Percentiles rank a stretch among this genome's conserved stretches.
Evolutionary conservation across 2,888 invertebrate genomes (phyloP).

Genomic region (Amiota minor): DNA sequence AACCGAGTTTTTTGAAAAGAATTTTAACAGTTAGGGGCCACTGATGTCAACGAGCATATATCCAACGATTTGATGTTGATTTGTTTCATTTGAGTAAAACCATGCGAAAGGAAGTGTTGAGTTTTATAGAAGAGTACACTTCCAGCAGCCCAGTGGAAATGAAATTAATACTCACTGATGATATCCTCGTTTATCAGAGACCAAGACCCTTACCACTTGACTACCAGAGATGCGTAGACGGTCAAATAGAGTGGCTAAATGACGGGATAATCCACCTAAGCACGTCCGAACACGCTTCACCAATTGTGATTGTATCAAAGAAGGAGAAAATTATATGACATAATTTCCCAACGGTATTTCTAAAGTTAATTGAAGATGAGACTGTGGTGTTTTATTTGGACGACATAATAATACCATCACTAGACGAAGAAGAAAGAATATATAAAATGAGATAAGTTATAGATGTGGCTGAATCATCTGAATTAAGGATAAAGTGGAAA

Average conservation of each 20-base stretch:
- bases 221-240: background rate
- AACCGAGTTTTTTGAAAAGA: background rate
- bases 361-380: constrained; percentile 12
- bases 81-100: constrained; percentile 1
- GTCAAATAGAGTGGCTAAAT: background rate
- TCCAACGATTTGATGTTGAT: background rate
- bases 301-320: background rate
- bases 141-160: background rate
- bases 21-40: background rate
- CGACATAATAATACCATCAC: background rate
- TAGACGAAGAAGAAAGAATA: constrained; percentile 2
- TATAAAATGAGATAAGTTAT: constrained; percentile 31
- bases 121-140: background rate
- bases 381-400: background rate
- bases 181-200: background rate
- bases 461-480: constrained; percentile 30
- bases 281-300: background rate
- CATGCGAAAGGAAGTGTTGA: background rate
- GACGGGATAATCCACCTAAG: background rate
- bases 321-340: constrained; percentile 14
- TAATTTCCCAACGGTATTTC: constrained; percentile 14
- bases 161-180: background rate
- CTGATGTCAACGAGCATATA: background rate
- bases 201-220: background rate
- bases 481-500: constrained; percentile 42